phyloP scores from a whole-genome alignment of 2,888 invertebrate species.

The Melanostoma mellinum region DNA sequence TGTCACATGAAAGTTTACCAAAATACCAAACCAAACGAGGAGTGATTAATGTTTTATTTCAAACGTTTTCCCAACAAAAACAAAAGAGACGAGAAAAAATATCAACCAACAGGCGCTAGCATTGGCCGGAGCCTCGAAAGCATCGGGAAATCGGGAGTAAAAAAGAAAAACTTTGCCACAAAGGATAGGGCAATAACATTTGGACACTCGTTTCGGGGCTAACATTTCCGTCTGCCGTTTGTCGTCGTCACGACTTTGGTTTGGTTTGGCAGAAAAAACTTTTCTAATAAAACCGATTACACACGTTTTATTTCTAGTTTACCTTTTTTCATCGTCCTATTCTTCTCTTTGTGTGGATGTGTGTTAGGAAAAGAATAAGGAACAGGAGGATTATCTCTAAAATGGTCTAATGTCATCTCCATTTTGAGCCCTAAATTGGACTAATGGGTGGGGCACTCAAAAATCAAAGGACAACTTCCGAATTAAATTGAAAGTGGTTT shows the following conservation, averaged over 20 bases:
- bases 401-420: slow-evolving; percentile 60
- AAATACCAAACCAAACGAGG: slow-evolving; percentile 67
- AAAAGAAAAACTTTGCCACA: slow-evolving; percentile 50
- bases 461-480: slow-evolving; percentile 58
- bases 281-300: slow-evolving; percentile 75
- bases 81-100: neutral
- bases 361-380: slow-evolving; percentile 34
- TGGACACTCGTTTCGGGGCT: slow-evolving; percentile 24
- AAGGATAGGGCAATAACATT: slow-evolving; percentile 38
- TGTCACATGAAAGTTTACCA: slow-evolving; percentile 68
- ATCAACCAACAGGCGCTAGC: slow-evolving; percentile 2
- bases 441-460: slow-evolving; percentile 42
- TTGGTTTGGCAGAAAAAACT: slow-evolving; percentile 64
- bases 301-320: slow-evolving; percentile 72
- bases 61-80: slow-evolving; percentile 39
- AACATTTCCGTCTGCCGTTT: slow-evolving; percentile 48
- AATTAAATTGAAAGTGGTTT: slow-evolving; percentile 64
- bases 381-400: slow-evolving; percentile 65
- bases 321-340: slow-evolving; percentile 44
- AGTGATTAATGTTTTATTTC: slow-evolving; percentile 69
- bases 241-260: slow-evolving; percentile 57
- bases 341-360: neutral
- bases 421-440: slow-evolving; percentile 21
- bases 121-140: neutral
- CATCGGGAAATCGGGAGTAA: neutral